Base-by-base conservation (phyloP, 2,888 invertebrate genomes). In the Prenolepis imparis region DNA sequence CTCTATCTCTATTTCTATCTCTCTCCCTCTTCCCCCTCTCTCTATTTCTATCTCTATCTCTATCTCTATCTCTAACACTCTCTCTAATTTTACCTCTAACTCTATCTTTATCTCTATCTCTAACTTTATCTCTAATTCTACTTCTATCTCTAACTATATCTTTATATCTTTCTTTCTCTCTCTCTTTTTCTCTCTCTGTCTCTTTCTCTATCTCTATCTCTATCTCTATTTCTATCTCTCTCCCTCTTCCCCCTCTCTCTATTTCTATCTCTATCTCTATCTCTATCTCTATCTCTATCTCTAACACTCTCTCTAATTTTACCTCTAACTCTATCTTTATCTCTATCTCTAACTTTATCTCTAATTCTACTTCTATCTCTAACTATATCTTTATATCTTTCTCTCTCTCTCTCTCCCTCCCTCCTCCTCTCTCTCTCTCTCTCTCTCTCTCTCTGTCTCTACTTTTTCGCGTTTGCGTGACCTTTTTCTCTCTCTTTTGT, bases 401-500 rank as follows among this genome's bases (percentile, higher is more conserved):
- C 28, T 28, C 21, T 57, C 5, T 73, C 70, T 59, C 32, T 18
- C 52, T 67, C 21, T 67, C 28, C 3, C 28, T 28, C 1, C 3
- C 28, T 28, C 39, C n/a, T n/a, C n/a, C n/a, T 67, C 63, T 52
- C 55, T 77, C 70, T 44, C 24, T 44, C 24, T 24, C 39, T 44
- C 39, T 12, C 12, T 12, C 12, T 67, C 74, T 72, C 59, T 64
- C 44, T 41, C 64, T 32, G 21, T 57, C 41, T 82, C 44, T 41
- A 28, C 63, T 21, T 44, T 57, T 39, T 67, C 52, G 36, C 55
- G 24, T 64, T 24, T 15, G 52, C 52, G 74, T 41, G 9, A 66
- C 66, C 57, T 48, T 75, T 39, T 75, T 24, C 39, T 66, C 41
- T 12, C 73, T 67, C 11, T 66, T 28, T 61, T 52, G 8, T 66